Evolutionary conservation across 2,113 vertebrate species (phyloP).

Genomic region (Morone chrysops): DNA sequence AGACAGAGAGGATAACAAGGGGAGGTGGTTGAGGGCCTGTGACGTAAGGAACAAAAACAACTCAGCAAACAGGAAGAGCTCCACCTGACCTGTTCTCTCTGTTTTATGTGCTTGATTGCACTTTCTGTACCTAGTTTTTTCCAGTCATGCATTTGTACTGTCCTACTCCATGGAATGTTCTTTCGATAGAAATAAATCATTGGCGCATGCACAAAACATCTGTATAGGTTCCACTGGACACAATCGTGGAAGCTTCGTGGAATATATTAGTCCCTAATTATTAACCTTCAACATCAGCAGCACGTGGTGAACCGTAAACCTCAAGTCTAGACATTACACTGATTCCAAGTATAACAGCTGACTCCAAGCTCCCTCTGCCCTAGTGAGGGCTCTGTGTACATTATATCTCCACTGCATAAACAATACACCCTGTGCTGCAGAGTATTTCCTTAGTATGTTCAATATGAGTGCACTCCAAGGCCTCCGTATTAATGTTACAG

Average conservation of each 20-base stretch:
- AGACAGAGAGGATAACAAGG: not conserved
- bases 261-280: not conserved
- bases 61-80: conserved; percentile 51
- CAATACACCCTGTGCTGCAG: conserved; percentile 9
- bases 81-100: conserved; percentile 13
- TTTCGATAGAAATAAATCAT: not conserved
- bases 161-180: not conserved
- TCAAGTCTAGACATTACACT: not conserved
- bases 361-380: not conserved
- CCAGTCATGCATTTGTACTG: not conserved
- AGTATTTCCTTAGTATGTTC: not conserved
- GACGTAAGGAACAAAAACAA: conserved; percentile 31
- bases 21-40: not conserved
- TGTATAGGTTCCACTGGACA: not conserved
- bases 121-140: not conserved
- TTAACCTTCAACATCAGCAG: conserved; percentile 10
- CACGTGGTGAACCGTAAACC: not conserved
- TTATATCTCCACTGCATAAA: conserved; percentile 11
- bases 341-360: not conserved
- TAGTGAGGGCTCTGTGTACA: conserved; percentile 24
- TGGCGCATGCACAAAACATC: conserved; percentile 1
- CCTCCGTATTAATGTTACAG: not conserved
- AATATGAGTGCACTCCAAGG: not conserved
- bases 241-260: not conserved
- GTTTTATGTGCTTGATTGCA: not conserved